Conservation (phyloP, 2,888 invertebrate genomes). For the Sisyra terminalis region DNA sequence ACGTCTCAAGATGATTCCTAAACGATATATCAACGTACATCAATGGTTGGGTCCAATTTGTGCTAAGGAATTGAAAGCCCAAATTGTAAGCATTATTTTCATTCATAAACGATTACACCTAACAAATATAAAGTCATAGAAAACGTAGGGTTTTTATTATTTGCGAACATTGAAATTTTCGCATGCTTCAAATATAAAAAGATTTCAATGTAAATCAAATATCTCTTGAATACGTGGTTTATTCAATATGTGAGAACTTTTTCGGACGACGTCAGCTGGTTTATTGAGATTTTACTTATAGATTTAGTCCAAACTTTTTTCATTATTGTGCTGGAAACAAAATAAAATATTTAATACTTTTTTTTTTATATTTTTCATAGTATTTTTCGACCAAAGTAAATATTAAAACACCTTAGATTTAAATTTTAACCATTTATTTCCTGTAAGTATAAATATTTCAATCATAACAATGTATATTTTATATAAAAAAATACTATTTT, state of each 20-base stretch:
- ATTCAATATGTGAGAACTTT: too few relatives aligned
- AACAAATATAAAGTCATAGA: not conserved
- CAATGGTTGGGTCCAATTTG: slow-evolving; percentile 74
- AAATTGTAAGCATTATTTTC: slow-evolving; percentile 43
- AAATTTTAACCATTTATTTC: not conserved
- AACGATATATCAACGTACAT: slow-evolving; percentile 79
- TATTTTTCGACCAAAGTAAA: too few relatives aligned
- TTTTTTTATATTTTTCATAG: too few relatives aligned
- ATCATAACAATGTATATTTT: not conserved
- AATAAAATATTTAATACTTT: too few relatives aligned
- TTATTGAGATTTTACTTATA: too few relatives aligned
- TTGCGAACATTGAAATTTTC: too few relatives aligned
- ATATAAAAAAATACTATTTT: not conserved
- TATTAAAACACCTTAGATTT: not conserved
- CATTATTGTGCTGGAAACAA: too few relatives aligned
- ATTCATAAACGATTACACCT: not conserved
- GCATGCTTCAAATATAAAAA: too few relatives aligned
- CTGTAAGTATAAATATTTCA: not conserved
- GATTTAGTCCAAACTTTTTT: too few relatives aligned
- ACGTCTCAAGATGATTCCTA: slow-evolving; percentile 78
- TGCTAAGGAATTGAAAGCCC: slow-evolving; percentile 64
- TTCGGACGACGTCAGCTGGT: too few relatives aligned
- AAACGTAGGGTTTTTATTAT: not conserved
- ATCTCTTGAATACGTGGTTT: too few relatives aligned
- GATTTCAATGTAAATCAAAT: too few relatives aligned